Evolutionary conservation across 2,888 invertebrate species (phyloP), one percentile per base, ranked within the genome.

Genomic region (Labia minor): DNA sequence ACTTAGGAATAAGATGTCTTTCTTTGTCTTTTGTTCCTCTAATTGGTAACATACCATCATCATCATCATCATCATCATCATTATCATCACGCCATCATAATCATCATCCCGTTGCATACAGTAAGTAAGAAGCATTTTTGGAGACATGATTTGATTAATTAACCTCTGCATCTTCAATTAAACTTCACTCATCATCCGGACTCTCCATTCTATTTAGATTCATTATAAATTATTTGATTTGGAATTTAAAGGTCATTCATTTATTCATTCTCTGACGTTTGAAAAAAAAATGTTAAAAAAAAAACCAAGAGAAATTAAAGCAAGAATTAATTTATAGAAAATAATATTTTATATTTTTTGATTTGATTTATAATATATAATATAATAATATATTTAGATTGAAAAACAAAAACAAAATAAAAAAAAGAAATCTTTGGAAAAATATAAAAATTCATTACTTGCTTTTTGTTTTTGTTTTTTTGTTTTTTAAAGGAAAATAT

Each of bases 121-220:
- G 26, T 49, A 49, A 49, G 49, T 49, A 49, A 49, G 49, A 49
- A 49, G 49, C 49, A 49, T 49, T 49, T 49, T 49, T 49, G 49
- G 49, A 49, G 49, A 49, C 49, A 49, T 49, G 49, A 49, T 49
- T 4, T 49, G 49, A 49, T 49, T 49, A 49, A 49, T 49, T 49
- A 49, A 49, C 49, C 49, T 49, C 49, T 49, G 49, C 49, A 14
- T 49, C 49, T 49, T 49, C 49, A 49, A 49, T 49, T 49, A 49
- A 49, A 49, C 49, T 49, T 49, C 49, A 49, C 14, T 49, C 49
- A 49, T 49, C 49, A 49, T 16, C 16, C 49, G 49, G 49, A 10
- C 49, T 49, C 49, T 49, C 26, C 26, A 26, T 49, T 49, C 49
- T 49, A 16, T 49, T 49, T 49, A 49, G 49, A 49, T 49, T 49